Evolutionary conservation across 2,888 invertebrate genomes (phyloP), one percentile per base, ranked within the genome.

Genomic region (Leptogaster cylindrica): DNA sequence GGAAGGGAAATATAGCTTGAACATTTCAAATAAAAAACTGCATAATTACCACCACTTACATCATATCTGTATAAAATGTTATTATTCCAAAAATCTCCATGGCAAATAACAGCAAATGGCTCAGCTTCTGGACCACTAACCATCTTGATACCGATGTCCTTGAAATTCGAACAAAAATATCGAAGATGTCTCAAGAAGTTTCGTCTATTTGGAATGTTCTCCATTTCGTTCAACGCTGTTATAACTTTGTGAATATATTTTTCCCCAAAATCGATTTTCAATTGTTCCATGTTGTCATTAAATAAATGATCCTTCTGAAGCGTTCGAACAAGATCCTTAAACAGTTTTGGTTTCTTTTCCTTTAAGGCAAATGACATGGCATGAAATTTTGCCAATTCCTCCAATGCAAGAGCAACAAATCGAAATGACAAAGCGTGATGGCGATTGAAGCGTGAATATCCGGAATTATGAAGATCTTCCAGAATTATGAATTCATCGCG

Each of bases 301-400:
- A 76, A 78, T 0, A 78, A 70, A 69, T 77, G 77, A 58, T 78
- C 78, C 14, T 23, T 20, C 0, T 66, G 70, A 20, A 77, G 71
- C 25, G 73, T 68, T 1, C 48, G 20, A 2, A 76, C 68, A n/a
- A 76, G 51, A 2, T 66, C 39, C 3, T 63, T 20, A 27, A 76
- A 77, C 3, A 68, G 25, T 10, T 67, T n/a, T 0, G 75, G 74
- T 39, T 74, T 70, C 5, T 71, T 72, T 46, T 79, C 74, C 69
- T 77, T 79, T 18, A 83, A 72, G 0, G 81, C 79, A 66, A 83
- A 78, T 6, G 83, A 83, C 71, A 83, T 78, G 1, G 82, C 83
- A 71, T 84, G 84, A 70, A 82, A 79, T 33, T 81, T 81, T 1
- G 83, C 84, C 7, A 83, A 73, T 3, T 82, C 78, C 68, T 78